A percentile compares a stretch with the other conserved stretches of the same genome.
These are phyloP conservation scores for Blomia tropicalis DNA, from an alignment of 2,888 invertebrate genomes.

Conservation along the genomic window DNA sequence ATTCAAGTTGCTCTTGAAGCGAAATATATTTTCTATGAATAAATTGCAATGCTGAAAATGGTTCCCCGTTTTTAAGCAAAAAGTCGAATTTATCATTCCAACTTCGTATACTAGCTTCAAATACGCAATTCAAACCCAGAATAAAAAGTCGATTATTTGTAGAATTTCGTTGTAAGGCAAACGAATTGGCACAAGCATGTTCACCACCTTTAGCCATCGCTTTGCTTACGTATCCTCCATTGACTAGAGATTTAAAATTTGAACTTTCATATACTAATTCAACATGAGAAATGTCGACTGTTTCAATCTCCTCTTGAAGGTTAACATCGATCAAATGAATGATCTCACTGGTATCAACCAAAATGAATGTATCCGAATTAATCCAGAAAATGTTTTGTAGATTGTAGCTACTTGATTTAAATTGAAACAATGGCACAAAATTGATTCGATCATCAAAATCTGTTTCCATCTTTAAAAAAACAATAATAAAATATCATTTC, in stretches of 20 bases:
- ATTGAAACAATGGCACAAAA: constrained; percentile 27
- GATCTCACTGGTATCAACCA: constrained; percentile 68
- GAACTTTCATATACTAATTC: constrained; percentile 71
- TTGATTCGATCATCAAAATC: constrained; percentile 4
- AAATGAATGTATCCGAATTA: constrained; percentile 61
- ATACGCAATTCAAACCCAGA: constrained; percentile 51
- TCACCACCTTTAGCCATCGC: constrained; percentile 60
- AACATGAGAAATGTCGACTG: constrained; percentile 57
- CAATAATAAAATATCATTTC: constrained; percentile 17
- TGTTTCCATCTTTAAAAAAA: constrained; percentile 7
- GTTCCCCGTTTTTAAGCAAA: constrained; percentile 42
- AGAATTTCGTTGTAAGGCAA: constrained; percentile 36
- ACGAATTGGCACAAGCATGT: constrained; percentile 56
- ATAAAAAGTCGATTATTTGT: constrained; percentile 48
- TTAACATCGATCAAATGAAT: constrained; percentile 75
- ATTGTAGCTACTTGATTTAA: constrained; percentile 46
- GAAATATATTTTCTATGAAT: constrained; percentile 41
- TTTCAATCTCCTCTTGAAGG: constrained; percentile 65
- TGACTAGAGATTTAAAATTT: constrained; percentile 75
- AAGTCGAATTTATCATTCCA: constrained; percentile 42
- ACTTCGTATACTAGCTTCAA: constrained; percentile 39
- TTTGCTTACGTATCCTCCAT: constrained; percentile 77
- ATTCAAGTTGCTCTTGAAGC: constrained; percentile 13
- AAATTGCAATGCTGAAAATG: constrained; percentile 46
- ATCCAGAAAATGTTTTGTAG: constrained; percentile 54